Percentiles rank a stretch among this genome's conserved stretches.
These are phyloP conservation scores for Phrynocephalus versicolor DNA, from an alignment of 2,113 vertebrate species.

Conservation along the genomic window DNA sequence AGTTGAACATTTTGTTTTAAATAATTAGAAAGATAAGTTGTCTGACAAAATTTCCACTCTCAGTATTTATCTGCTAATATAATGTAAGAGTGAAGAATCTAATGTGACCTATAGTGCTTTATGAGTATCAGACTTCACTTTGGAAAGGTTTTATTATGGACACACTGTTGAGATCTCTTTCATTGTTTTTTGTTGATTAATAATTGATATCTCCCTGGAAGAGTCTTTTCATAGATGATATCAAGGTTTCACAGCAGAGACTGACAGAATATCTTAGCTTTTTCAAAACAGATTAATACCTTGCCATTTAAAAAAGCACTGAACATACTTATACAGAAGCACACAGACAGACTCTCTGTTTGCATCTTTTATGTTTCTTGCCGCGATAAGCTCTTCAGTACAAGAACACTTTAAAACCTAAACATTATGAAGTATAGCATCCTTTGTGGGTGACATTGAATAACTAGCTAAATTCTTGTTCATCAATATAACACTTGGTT, in stretches of 20 bases:
- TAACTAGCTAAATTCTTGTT: background rate
- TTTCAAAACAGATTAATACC: background rate
- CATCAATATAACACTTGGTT: background rate
- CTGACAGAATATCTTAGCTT: slow-evolving; percentile 9
- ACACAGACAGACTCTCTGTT: background rate
- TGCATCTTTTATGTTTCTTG: background rate
- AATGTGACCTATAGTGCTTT: background rate
- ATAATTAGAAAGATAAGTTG: background rate
- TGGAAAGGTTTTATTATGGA: slow-evolving; percentile 34
- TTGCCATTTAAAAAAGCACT: background rate
- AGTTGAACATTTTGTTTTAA: background rate
- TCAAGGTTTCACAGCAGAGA: slow-evolving; percentile 29
- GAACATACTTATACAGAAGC: background rate
- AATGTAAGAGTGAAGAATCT: background rate
- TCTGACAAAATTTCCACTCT: background rate
- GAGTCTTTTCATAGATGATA: slow-evolving; percentile 9
- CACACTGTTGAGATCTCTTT: background rate
- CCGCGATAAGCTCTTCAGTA: background rate
- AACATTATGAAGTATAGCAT: background rate
- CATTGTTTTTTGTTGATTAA: slow-evolving; percentile 37
- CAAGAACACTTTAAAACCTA: background rate
- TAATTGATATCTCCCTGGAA: slow-evolving; percentile 42
- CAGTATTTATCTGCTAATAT: too few relatives aligned
- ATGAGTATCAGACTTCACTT: slow-evolving; percentile 26
- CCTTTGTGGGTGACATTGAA: background rate